Conservation (phyloP, 2,113 vertebrate genomes). For the Piprites chloris region DNA sequence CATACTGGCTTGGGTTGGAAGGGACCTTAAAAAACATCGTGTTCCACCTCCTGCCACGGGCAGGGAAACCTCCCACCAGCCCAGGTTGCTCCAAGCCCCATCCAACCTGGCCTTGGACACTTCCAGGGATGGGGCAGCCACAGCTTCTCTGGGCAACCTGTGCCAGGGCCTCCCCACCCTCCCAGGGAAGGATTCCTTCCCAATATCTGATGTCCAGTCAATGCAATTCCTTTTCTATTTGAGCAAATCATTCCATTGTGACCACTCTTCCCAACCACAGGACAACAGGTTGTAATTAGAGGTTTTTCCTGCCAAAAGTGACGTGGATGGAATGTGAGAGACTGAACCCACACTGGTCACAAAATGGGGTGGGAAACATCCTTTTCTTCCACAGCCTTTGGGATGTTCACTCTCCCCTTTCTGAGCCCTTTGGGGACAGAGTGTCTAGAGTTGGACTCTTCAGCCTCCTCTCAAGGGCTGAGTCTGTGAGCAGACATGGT, state of each 20-base stretch:
- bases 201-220: neutral
- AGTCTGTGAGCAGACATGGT: neutral
- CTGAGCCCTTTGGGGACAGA: neutral
- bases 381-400: neutral
- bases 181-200: neutral
- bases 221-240: accelerated
- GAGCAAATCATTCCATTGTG: neutral
- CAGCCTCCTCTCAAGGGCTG: neutral
- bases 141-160: neutral
- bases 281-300: neutral
- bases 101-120: neutral
- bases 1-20: neutral
- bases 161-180: neutral
- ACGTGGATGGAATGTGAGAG: neutral
- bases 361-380: neutral
- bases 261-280: no score
- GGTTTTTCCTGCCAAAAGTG: neutral
- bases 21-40: accelerated
- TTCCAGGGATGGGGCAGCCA: neutral
- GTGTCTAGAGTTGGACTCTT: neutral
- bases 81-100: neutral
- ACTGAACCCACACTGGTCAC: neutral
- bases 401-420: neutral
- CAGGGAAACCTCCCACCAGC: neutral
- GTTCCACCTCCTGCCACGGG: neutral